A percentile compares a stretch with the other conserved stretches of the same genome.
Evolutionary conservation across 37 sponge, comb jelly and placozoan genomes (phyloP).

Genomic region (Chondrilla cf. caribensis): DNA sequence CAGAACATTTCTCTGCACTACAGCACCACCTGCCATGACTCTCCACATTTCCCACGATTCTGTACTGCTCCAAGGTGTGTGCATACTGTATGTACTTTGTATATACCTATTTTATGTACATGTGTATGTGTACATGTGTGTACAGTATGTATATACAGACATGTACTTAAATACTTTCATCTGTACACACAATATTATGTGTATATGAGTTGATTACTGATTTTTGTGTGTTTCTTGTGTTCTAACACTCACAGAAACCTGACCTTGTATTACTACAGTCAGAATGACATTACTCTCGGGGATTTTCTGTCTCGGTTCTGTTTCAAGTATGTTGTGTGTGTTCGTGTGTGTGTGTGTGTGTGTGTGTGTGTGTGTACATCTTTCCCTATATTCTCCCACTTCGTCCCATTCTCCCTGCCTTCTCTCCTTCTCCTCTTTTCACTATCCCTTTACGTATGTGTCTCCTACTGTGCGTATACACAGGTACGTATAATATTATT

Average conservation of each 20-base stretch:
- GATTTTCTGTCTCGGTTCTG: slow-evolving; percentile 90
- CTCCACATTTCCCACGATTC: not conserved
- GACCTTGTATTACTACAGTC: slow-evolving; percentile 81
- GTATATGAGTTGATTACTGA: no score
- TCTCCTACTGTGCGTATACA: no score
- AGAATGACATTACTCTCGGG: slow-evolving; percentile 86
- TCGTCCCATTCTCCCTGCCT: not conserved
- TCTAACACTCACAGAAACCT: slow-evolving; percentile 13
- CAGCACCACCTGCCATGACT: slow-evolving; percentile 47
- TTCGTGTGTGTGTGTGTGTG: not conserved
- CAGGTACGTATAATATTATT: no score
- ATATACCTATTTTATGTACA: not conserved
- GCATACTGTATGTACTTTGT: no score
- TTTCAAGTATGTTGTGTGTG: slow-evolving; percentile 56
- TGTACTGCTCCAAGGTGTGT: slow-evolving; percentile 4
- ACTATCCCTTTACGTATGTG: no score
- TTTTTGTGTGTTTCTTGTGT: no score
- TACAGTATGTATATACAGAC: no score
- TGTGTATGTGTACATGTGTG: not conserved
- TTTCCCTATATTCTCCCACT: not conserved
- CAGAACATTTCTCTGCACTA: slow-evolving; percentile 63
- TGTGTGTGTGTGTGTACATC: not conserved
- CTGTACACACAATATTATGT: no score
- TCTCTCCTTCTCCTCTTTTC: not conserved
- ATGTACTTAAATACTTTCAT: no score